Evolutionary conservation across 2,797 vertebrate genomes (phyloP).

Genomic region (Valencia hispanica): DNA sequence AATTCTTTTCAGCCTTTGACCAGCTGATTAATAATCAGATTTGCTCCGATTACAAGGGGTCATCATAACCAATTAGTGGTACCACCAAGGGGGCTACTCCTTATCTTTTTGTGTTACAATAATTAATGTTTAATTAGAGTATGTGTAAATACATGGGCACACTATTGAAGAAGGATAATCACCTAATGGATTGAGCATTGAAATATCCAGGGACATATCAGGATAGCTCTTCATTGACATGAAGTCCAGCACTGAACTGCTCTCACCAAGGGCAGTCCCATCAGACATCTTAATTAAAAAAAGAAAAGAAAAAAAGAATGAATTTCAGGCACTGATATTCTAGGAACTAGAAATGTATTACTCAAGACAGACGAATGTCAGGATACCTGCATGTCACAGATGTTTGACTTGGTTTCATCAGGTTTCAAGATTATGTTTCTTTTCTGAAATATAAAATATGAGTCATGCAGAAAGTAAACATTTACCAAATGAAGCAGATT

Average conservation of each 20-base stretch:
- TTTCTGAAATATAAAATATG: slow-evolving; percentile 82
- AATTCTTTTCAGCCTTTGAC: neutral
- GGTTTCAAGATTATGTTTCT: slow-evolving; percentile 86
- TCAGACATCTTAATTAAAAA: slow-evolving; percentile 81
- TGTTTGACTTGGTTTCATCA: slow-evolving; percentile 87
- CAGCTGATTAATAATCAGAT: neutral
- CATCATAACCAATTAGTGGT: neutral
- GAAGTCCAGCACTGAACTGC: slow-evolving; percentile 89
- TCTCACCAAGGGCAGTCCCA: slow-evolving; percentile 79
- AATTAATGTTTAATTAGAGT: neutral
- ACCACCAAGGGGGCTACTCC: neutral
- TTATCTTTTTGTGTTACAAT: neutral
- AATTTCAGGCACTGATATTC: neutral
- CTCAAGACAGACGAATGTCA: neutral
- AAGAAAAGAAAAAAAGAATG: slow-evolving; percentile 9
- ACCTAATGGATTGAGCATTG: slow-evolving; percentile 93
- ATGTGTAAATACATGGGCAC: neutral
- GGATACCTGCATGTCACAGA: slow-evolving; percentile 82
- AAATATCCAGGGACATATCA: slow-evolving; percentile 93
- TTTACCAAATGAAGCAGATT: neutral
- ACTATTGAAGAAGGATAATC: slow-evolving; percentile 40
- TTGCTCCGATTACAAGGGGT: neutral
- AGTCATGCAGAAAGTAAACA: neutral
- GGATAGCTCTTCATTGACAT: slow-evolving; percentile 92
- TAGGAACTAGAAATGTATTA: neutral